Conservation (phyloP, 2,888 invertebrate species). For the Agrilus biguttatus region DNA sequence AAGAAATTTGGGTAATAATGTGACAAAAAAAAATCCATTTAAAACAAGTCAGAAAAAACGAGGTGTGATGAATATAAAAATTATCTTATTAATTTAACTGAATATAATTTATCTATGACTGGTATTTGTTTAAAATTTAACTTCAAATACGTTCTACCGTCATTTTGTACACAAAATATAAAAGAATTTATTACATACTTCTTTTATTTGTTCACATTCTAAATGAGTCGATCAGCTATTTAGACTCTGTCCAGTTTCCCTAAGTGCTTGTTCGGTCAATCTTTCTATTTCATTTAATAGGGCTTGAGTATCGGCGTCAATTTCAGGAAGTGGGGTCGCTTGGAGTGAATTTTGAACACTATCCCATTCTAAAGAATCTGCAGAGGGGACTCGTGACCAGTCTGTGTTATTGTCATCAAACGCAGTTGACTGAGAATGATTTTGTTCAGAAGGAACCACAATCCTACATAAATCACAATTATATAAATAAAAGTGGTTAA, state of each 20-base stretch:
- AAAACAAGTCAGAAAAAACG: too few relatives aligned
- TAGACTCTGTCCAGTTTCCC: constrained; percentile 43
- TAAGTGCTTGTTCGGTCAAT: constrained; percentile 46
- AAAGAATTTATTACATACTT: too few relatives aligned
- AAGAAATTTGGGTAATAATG: too few relatives aligned
- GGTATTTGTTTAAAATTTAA: too few relatives aligned
- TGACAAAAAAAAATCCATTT: too few relatives aligned
- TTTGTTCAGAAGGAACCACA: background rate
- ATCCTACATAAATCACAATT: background rate
- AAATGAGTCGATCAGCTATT: constrained; percentile 21
- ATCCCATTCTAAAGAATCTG: constrained; percentile 57
- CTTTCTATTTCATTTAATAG: constrained; percentile 52
- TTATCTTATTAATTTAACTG: too few relatives aligned
- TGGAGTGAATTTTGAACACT: constrained; percentile 34
- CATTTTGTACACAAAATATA: too few relatives aligned
- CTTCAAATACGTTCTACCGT: too few relatives aligned
- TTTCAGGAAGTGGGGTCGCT: constrained; percentile 30
- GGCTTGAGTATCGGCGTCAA: constrained; percentile 50
- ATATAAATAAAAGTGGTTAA: background rate
- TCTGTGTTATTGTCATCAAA: constrained; percentile 27
- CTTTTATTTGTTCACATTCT: background rate
- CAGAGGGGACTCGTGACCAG: constrained; percentile 48
- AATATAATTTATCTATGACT: too few relatives aligned
- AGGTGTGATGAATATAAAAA: too few relatives aligned
- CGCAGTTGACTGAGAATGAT: background rate